phyloP scores from a whole-genome alignment of 2,888 invertebrate species.

The Synanthedon myopaeformis region DNA sequence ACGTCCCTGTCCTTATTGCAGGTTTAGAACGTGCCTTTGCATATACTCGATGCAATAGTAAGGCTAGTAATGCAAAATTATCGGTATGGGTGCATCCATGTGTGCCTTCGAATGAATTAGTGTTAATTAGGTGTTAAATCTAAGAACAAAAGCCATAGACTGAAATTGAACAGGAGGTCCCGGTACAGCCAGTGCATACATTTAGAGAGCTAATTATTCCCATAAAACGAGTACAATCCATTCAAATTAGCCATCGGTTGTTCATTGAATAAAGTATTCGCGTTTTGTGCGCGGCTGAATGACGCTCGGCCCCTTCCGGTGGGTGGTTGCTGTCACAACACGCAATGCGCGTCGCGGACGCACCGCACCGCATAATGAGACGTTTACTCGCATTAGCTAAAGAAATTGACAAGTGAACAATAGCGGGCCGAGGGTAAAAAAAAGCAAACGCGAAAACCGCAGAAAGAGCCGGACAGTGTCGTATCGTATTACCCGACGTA shows the following conservation, averaged over 20 bases:
- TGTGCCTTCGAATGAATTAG: conserved; percentile 11
- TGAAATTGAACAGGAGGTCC: conserved; percentile 28
- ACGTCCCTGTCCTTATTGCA: conserved; percentile 23
- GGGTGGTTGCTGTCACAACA: conserved; percentile 71
- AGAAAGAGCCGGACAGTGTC: conserved; percentile 70
- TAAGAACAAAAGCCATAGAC: conserved; percentile 28
- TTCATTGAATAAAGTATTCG: conserved; percentile 62
- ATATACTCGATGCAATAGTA: conserved; percentile 21
- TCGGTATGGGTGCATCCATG: conserved; percentile 12
- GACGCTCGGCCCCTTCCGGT: conserved; percentile 67
- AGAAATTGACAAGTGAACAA: conserved; percentile 72
- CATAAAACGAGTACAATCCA: conserved; percentile 61
- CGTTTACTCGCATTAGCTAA: conserved; percentile 71
- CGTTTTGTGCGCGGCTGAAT: conserved; percentile 65
- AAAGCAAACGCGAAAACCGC: conserved; percentile 60
- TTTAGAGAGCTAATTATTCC: conserved; percentile 62
- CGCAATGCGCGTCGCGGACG: conserved; percentile 65
- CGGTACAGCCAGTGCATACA: conserved; percentile 20
- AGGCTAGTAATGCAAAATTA: conserved; percentile 21
- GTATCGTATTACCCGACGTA: conserved; percentile 70
- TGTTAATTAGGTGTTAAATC: conserved; percentile 42
- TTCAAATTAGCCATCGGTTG: conserved; percentile 66
- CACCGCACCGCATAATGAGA: conserved; percentile 63
- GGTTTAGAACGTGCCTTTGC: conserved; percentile 21
- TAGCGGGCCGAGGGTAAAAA: conserved; percentile 59